Base-by-base conservation (phyloP, 2,797 vertebrate species). In the Linurgus olivaceus region DNA sequence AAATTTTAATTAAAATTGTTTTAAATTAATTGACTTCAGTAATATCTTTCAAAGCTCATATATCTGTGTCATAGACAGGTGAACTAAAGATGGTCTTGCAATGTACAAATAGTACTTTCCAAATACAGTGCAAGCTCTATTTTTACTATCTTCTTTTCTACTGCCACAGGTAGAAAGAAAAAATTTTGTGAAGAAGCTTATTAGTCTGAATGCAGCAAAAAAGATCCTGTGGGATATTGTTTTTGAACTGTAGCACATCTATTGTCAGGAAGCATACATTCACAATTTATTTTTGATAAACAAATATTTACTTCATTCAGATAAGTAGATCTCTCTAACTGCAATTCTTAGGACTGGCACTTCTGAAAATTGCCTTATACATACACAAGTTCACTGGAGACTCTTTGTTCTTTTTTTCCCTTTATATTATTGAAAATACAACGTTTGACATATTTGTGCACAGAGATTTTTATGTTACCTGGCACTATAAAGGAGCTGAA, bases 221-320 rank as follows among this genome's bases (percentile, higher is more conserved):
- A 88, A 84, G 51, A 45, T 71, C 55, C 67, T 37, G 11, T 55
- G 61, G 77, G 55, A 93, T 90, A 80, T 68, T 52, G 38, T 10
- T 96, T 95, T 66, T 73, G 52, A 93, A 93, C 57, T 57, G 42
- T 37, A 92, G 17, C 31, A 42, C 18, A 58, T 67, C 42, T 37
- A 18, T 87, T 94, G 42, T 88, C 63, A 94, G 45, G 86, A 91
- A 82, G 70, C 62, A 85, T 67, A 67, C 7, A 86, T 88, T 86
- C 63, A 78, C 44, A 70, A 81, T 92, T 88, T 89, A 58, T 79
- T 45, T 95, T 95, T 93, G 74, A 79, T 91, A 96, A 95, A 93
- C 61, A 95, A 96, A 93, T 96, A 95, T 94, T 94, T 96, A 73
- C 45, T 81, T 87, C 7, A 58, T 90, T 62, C 47, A 72, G 52